Conservation (phyloP, 2,797 vertebrate genomes). For the Notamacropus eugenii region DNA sequence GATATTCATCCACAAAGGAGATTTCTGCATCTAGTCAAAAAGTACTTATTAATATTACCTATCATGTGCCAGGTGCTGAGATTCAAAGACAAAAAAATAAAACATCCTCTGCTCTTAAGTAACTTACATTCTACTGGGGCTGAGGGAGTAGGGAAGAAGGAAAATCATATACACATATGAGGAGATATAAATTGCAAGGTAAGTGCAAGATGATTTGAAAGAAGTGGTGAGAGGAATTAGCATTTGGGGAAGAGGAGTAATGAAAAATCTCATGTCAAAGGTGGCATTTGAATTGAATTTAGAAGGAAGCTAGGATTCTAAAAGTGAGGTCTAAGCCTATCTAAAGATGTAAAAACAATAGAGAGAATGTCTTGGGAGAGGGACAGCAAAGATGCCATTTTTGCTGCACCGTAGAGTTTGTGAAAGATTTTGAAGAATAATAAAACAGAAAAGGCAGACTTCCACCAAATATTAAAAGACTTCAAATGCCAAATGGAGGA, state of each 20-base stretch:
- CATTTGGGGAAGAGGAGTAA: background rate
- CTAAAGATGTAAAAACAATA: background rate
- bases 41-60: background rate
- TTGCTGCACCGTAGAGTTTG: background rate
- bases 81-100: background rate
- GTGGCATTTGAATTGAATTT: background rate
- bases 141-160: background rate
- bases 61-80: background rate
- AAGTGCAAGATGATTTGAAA: background rate
- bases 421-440: background rate
- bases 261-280: background rate
- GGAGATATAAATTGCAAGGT: background rate
- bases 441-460: background rate
- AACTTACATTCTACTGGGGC: background rate
- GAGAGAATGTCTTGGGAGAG: background rate
- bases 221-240: background rate
- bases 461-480: background rate
- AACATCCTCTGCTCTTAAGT: background rate
- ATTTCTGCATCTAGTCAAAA: background rate
- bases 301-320: background rate
- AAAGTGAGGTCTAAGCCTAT: background rate
- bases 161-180: background rate
- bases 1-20: background rate
- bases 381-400: background rate
- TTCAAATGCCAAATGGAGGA: background rate